A percentile compares a stretch with the other conserved stretches of the same genome.
phyloP scores from a whole-genome alignment of 2,888 invertebrate genomes.

The Pachliopta kotzebuea region DNA sequence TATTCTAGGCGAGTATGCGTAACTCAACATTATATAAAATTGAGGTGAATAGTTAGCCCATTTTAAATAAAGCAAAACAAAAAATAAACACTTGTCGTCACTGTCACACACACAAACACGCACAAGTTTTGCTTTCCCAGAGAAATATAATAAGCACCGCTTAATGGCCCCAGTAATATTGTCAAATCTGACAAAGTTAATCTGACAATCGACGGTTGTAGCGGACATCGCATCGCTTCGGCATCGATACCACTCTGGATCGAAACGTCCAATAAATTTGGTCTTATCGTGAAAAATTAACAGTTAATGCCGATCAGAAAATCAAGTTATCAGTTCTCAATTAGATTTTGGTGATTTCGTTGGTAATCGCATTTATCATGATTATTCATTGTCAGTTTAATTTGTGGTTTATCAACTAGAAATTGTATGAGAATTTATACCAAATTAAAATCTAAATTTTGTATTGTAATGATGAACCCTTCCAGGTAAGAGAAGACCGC shows the following conservation, averaged over 20 bases:
- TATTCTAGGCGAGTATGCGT: too few relatives aligned
- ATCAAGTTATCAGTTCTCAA: constrained; percentile 27
- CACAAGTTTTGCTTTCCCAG: constrained; percentile 13
- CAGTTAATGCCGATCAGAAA: constrained; percentile 28
- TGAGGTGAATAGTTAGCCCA: too few relatives aligned
- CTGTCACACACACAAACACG: too few relatives aligned
- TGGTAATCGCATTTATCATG: constrained; percentile 8
- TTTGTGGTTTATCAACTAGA: constrained; percentile 12
- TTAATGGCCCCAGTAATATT: constrained; percentile 29
- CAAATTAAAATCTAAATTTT: background rate
- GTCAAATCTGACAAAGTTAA: constrained; percentile 31
- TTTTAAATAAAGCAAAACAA: too few relatives aligned
- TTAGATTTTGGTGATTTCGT: constrained; percentile 15
- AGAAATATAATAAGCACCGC: constrained; percentile 18
- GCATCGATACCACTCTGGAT: constrained; percentile 21
- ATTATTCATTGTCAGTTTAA: constrained; percentile 22
- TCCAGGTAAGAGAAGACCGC: constrained; percentile 67
- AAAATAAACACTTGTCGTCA: background rate
- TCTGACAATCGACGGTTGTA: constrained; percentile 26
- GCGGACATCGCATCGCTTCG: constrained; percentile 13
- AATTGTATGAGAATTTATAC: background rate
- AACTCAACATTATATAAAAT: too few relatives aligned
- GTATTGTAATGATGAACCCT: constrained; percentile 53
- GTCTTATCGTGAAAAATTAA: constrained; percentile 27
- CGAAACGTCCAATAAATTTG: constrained; percentile 26